Conservation (phyloP, 2,888 invertebrate genomes). For the Neoitamus cyanurus region DNA sequence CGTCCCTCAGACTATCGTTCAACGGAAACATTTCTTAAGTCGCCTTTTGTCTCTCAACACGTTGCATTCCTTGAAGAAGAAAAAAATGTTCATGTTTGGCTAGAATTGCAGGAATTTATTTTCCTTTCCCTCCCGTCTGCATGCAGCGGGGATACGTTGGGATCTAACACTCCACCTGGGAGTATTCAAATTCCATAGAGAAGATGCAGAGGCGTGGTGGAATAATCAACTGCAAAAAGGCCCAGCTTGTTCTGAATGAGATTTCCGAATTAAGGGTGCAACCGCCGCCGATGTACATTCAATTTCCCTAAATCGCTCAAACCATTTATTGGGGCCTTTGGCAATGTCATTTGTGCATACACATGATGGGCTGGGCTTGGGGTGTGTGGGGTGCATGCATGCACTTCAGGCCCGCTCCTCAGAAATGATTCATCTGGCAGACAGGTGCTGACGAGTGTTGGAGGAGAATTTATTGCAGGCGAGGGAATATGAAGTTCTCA, state of each 20-base stretch:
- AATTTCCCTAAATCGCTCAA: background rate
- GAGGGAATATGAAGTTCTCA: background rate
- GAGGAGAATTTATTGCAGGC: background rate
- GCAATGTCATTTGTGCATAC: background rate
- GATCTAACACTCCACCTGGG: background rate
- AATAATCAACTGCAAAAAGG: background rate
- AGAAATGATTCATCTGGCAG: background rate
- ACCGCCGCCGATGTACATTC: background rate
- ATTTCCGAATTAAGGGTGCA: background rate
- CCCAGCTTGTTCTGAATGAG: background rate
- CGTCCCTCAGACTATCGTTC: background rate
- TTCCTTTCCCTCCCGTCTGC: background rate
- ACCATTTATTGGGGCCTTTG: background rate
- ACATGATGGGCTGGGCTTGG: background rate
- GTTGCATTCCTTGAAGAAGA: background rate
- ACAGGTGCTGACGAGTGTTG: slow-evolving; percentile 1
- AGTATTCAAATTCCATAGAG: background rate
- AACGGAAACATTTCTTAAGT: background rate
- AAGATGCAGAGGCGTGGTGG: background rate
- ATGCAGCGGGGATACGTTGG: background rate
- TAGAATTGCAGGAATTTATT: background rate
- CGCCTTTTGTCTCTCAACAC: background rate
- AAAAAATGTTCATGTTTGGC: background rate
- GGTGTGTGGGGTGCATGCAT: background rate
- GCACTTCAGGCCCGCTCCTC: background rate